Evolutionary conservation across 1,140 invertebrate genomes (phyloP), one percentile per base, ranked within the genome.

Genomic region (Drosophila ohnishii): DNA sequence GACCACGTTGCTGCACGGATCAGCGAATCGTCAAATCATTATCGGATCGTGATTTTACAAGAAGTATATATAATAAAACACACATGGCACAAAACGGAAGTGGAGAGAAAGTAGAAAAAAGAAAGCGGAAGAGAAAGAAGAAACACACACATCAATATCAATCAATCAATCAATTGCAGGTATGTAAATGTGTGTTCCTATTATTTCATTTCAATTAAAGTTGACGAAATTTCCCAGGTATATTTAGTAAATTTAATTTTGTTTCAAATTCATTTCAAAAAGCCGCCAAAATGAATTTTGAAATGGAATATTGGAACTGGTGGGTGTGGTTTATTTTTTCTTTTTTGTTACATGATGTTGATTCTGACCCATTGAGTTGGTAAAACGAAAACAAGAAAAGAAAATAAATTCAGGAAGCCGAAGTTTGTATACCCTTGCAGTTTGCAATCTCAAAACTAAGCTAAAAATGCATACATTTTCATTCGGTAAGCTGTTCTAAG

Each of bases 1-100:
- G 85, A 58, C 86, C 81, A 67, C 87, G 87, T 73, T 90, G 86
- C 86, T 88, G 77, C 53, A 63, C 65, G 51, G 37, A 62, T 51
- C 74, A 75, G 40, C 44, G 47, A 60, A 55, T 51, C 74, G 69
- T 32, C 39, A 50, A 56, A 50, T 72, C 40, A 76, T 50, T 61
- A 42, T 67, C 37, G 34, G 22, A 55, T 74, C 42, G 30, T 34
- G 39, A 51, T 65, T 53, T 14, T 47, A 30, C 59, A 66, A 79
- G 48, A 77, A 64, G 62, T 62, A 74, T 57, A 78, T 66, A 67
- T 25, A 45, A 80, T 44, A 79, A 45, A 50, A 83, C 62, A 67
- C 65, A 73, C 61, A 70, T 53, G 57, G 72, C 65, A 72, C 76
- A 87, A 76, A 87, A 70, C 67, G 62, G 79, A 85, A 85, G 66